Base-by-base conservation (phyloP, 1,140 invertebrate species). In the Brachionus plicatilis region DNA sequence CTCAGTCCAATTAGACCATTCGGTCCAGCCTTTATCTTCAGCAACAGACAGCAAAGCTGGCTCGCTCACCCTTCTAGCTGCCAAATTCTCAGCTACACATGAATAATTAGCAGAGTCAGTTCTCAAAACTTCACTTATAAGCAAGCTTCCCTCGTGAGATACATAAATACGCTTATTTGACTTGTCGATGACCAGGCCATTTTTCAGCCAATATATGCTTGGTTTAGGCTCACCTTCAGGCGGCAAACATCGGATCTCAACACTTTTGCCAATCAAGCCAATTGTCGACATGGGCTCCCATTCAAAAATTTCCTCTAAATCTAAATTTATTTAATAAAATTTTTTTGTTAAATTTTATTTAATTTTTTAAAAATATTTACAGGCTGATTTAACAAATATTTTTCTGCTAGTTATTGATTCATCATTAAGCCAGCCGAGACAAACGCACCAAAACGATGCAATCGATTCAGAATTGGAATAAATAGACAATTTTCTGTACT, bases 221-320 rank as follows among this genome's bases (percentile, higher is more conserved):
- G 82, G 82, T 53, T 56, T 68, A 37, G 82, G 82, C n/a, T 83
- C 20, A 20, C 82, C 82, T n/a, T 33, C 43, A 68, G 82, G 82
- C 11, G 82, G 27, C 7, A 43, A 14, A 12, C 82, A 83, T 24
- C 60, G 14, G 2, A 83, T 43, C 24, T 83, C 82, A 70, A 43
- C 65, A 41, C 37, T 68, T 56, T 68, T 68, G 7, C 37, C 60
- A 9, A 83, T 50, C 50, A 83, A 6, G 37, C 60, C 41, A 27
- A 17, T 14, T 24, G 65, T 83, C 1, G 60, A 2, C 60, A 83
- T 43, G 6, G 60, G 60, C n/a, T 83, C 65, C 82, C 60, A 70
- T 43, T 83, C 82, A 33, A 83, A 83, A 45, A 50, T 29, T 72
- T 68, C 24, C 17, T 83, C 27, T 12, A 83, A 27, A 72, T 83